Percentiles rank a stretch among this genome's conserved stretches.
These are phyloP conservation scores for Leptoclinus maculatus DNA, from an alignment of 2,797 vertebrate genomes.

Conservation along the genomic window DNA sequence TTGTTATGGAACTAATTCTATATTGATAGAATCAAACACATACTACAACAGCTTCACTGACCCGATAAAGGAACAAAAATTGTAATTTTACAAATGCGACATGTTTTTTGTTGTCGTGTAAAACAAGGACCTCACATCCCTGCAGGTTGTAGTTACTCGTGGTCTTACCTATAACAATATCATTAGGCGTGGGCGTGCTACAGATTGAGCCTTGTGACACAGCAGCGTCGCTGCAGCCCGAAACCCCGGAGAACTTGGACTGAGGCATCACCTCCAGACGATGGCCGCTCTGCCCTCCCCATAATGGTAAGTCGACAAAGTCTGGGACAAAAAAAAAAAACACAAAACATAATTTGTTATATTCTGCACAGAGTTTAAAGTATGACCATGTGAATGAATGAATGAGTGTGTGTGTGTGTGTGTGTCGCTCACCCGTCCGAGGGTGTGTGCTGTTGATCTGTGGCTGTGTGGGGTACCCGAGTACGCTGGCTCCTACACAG, in stretches of 20 bases:
- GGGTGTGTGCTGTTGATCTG: constrained; percentile 87
- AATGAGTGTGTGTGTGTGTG: background rate
- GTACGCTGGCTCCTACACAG: constrained; percentile 91
- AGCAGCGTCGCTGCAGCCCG: constrained; percentile 93
- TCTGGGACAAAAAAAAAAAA: constrained; percentile 76
- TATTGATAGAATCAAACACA: background rate
- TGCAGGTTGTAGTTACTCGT: no score
- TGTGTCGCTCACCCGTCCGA: constrained; percentile 86
- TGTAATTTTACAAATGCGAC: background rate
- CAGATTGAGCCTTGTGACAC: constrained; percentile 94
- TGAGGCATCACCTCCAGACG: constrained; percentile 94
- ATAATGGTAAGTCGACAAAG: constrained; percentile 93
- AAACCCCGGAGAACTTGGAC: constrained; percentile 97
- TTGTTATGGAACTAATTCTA: background rate
- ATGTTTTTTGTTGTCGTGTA: background rate
- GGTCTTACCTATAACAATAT: constrained; percentile 91
- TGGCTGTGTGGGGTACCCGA: constrained; percentile 90
- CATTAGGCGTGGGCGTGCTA: constrained; percentile 92
- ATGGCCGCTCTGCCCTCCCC: constrained; percentile 92
- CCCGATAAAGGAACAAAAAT: background rate
- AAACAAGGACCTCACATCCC: background rate
- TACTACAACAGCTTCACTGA: background rate
- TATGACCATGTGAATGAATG: background rate
- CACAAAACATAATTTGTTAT: background rate
- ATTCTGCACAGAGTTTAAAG: background rate